Base-by-base conservation (phyloP, 2,797 vertebrate species). In the Valencia hispanica region DNA sequence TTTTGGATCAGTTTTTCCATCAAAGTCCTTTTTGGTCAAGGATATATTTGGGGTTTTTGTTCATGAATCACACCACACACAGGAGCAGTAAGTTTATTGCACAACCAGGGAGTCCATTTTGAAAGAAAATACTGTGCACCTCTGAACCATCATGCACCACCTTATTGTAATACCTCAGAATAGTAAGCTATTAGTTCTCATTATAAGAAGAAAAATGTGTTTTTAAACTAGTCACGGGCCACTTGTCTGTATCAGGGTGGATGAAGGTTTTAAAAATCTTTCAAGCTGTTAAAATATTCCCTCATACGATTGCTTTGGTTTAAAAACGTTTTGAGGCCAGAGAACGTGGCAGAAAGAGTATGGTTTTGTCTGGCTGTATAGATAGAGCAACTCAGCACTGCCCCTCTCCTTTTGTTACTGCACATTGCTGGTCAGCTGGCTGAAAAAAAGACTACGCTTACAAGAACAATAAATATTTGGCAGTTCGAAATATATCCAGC, bases 21-120 rank as follows among this genome's bases (percentile, higher is more conserved):
- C n/a, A n/a, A n/a, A n/a, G n/a, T n/a, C n/a, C n/a, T n/a, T n/a
- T n/a, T n/a, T n/a, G n/a, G n/a, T n/a, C n/a, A n/a, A n/a, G n/a
- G n/a, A n/a, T n/a, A n/a, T n/a, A n/a, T n/a, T n/a, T n/a, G n/a
- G 50, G 68, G 9, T 0, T 72, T 80, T 77, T 45, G 70, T 77
- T 87, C n/a, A 79, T 57, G 50, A 81, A 81, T 84, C 87, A 90
- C 79, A 88, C 86, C 70, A 84, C 41, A 87, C 74, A 88, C 75
- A 84, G 71, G 18, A 77, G 63, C 72, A 70, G 45, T 32, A n/a
- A 43, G 50, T 84, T 76, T 70, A 75, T 76, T 84, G 73, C 48
- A 77, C 65, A 78, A 34, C 63, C 68, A 4, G 5, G 25, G n/a
- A 48, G 36, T 81, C 50, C 55, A 75, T 20, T 78, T 34, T 70